phyloP scores from a whole-genome alignment of 2,888 invertebrate genomes.

The Cephalotes varians region DNA sequence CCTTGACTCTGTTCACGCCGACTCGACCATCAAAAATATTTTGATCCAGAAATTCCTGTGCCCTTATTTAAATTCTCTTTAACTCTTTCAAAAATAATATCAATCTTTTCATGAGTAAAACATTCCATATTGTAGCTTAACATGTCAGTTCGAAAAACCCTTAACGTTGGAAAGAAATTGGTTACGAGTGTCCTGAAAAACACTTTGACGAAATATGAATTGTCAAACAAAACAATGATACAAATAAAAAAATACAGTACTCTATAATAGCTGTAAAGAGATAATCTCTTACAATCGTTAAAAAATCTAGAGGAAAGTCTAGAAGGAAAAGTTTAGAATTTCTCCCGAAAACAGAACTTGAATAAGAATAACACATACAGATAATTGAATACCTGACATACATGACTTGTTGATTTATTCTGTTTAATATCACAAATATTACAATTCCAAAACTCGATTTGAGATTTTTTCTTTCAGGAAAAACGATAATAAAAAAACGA shows the following conservation, averaged over 20 bases:
- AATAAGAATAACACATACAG: background rate
- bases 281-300: background rate
- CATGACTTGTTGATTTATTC: background rate
- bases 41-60: background rate
- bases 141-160: background rate
- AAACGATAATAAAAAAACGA: no score
- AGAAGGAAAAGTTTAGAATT: background rate
- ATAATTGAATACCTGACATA: background rate
- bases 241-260: background rate
- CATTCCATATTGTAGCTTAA: background rate
- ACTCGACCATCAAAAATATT: background rate
- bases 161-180: background rate
- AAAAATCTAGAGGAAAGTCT: no score
- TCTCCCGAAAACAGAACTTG: background rate
- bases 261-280: background rate
- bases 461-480: background rate
- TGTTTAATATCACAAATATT: background rate
- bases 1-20: conserved; percentile 58
- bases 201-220: background rate
- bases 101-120: background rate
- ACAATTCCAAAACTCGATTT: background rate
- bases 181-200: background rate
- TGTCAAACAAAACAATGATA: background rate
- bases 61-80: background rate
- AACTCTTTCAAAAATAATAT: background rate